Evolutionary conservation across 2,113 vertebrate species (phyloP).

Genomic region (Zosterops borbonicus): DNA sequence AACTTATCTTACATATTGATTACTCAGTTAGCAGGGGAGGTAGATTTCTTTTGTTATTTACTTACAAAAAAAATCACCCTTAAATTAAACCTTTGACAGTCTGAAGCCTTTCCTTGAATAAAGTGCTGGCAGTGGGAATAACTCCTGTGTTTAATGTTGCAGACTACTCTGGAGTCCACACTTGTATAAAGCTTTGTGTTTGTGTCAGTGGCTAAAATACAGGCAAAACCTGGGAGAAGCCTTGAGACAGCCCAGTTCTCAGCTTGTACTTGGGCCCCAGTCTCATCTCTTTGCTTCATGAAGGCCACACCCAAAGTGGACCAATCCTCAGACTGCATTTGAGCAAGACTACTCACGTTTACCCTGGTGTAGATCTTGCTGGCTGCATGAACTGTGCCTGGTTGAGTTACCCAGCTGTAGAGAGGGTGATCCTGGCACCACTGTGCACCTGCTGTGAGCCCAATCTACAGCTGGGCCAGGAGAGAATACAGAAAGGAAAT

Average conservation of each 20-base stretch:
- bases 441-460: background rate
- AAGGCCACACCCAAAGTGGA: background rate
- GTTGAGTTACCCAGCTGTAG: background rate
- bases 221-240: background rate
- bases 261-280: fast-evolving
- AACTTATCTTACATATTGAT: slow-evolving; percentile 15
- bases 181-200: background rate
- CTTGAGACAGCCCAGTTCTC: background rate
- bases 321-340: fast-evolving
- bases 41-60: background rate
- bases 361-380: background rate
- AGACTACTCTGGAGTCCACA: background rate
- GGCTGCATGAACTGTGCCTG: background rate
- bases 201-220: background rate
- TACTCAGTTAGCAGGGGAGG: background rate
- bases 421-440: background rate
- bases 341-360: background rate
- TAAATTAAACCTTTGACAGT: background rate
- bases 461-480: background rate
- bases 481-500: background rate
- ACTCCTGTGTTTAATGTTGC: background rate
- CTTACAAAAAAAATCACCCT: background rate
- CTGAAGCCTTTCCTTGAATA: background rate
- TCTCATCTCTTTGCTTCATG: background rate
- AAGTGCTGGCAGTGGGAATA: background rate